Conservation (phyloP, 1,140 invertebrate species). For the Monomorium pharaonis region DNA sequence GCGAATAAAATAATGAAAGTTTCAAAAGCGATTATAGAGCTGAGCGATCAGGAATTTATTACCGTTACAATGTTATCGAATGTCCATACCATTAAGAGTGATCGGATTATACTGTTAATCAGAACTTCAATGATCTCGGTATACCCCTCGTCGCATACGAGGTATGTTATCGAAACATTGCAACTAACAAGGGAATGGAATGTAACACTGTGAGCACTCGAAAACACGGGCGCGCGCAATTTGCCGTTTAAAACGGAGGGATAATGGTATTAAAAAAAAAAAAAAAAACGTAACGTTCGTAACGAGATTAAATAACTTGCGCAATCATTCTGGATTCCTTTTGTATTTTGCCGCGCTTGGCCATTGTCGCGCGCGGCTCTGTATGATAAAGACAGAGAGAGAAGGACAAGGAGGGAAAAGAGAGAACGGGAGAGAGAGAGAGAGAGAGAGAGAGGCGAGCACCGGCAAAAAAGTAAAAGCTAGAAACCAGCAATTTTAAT, state of each 20-base stretch:
- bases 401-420: neutral
- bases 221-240: neutral
- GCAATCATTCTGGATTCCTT: constrained; percentile 32
- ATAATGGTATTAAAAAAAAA: neutral
- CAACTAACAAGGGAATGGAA: neutral
- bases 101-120: constrained; percentile 35
- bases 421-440: neutral
- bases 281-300: neutral
- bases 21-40: constrained; percentile 36
- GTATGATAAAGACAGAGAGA: neutral
- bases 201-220: neutral
- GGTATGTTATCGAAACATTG: neutral
- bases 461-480: neutral
- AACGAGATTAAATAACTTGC: constrained; percentile 37
- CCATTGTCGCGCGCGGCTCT: neutral
- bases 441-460: neutral
- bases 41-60: constrained; percentile 32
- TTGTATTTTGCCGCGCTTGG: neutral
- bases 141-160: neutral
- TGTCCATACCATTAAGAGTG: constrained; percentile 19
- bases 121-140: neutral
- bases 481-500: neutral
- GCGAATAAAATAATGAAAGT: constrained; percentile 40
- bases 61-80: constrained; percentile 21
- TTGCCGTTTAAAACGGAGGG: neutral